Evolutionary conservation across 2,113 vertebrate genomes (phyloP), one percentile per base, ranked within the genome.

Genomic region (Coracopsis vasa): DNA sequence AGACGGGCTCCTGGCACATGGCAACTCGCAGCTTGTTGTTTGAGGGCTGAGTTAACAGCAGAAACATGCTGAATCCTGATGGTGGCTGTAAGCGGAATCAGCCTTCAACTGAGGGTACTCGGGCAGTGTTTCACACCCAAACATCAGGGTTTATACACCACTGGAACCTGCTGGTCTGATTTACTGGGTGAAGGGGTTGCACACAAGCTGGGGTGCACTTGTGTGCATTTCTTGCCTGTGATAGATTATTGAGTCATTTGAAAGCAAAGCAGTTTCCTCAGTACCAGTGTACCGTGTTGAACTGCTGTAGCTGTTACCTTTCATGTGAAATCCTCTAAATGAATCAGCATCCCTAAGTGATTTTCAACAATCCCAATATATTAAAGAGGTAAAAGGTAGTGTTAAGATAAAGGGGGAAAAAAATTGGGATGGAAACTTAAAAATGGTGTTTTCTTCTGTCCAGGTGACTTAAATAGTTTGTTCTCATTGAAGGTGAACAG

Each of bases 41-140:
- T 71, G 72, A 91, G 90, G 83, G 10, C 80, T 96, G 94, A 96
- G 82, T 88, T 82, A 89, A 85, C 21, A 35, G 67, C 91, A 95
- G 91, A 88, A 95, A 91, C 94, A 61, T 61, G 92, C 91, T 33
- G 83, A 37, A 44, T 86, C 91, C 91, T 82, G 75, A 85, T 9
- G 23, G 88, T 67, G 1, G 45, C 86, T 78, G 48, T 45, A 29
- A 90, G 91, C 47, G 5, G 91, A 78, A 10, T 92, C 95, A 65
- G 64, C 88, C 37, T 1, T 17, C 75, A 54, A 41, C 72, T 65
- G 82, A 0, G 12, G 50, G 7, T 80, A 18, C 95, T 64, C 56
- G 0, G 87, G 67, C 83, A 60, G 10, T 41, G 0, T 77, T 84
- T 91, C 67, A 12, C 80, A 10, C 78, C 53, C 71, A 20, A 5